Conservation (phyloP, 2,113 vertebrate species). For the Thinocorus orbignyianus region DNA sequence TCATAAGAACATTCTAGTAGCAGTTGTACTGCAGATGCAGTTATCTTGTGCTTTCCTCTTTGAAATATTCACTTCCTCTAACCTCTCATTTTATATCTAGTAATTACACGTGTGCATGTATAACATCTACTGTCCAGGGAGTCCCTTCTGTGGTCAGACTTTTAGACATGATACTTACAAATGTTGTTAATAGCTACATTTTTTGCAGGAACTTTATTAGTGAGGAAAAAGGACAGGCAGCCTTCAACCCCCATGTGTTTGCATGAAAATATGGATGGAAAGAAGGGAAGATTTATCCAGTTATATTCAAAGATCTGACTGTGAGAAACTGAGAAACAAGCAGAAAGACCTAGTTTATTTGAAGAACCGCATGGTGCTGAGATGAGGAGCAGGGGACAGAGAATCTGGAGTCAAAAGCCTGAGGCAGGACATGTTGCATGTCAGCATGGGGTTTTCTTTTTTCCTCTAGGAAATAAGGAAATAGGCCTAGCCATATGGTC, state of each 20-base stretch:
- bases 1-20: neutral
- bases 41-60: neutral
- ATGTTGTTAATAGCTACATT: neutral
- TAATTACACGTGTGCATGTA: neutral
- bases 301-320: neutral
- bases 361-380: neutral
- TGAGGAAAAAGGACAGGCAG: neutral
- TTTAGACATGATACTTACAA: neutral
- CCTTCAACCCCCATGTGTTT: neutral
- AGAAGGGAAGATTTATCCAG: neutral
- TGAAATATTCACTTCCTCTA: neutral
- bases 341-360: neutral
- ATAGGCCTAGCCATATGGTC: neutral
- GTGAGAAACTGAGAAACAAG: neutral
- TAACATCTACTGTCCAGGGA: neutral
- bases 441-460: neutral
- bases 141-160: neutral
- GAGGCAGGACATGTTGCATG: neutral
- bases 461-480: neutral
- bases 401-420: neutral
- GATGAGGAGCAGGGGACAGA: neutral
- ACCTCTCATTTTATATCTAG: neutral
- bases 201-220: neutral
- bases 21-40: neutral
- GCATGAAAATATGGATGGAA: neutral